Evolutionary conservation across 23 tunicate genomes (phyloP).

Genomic region (Halocynthia roretzi): DNA sequence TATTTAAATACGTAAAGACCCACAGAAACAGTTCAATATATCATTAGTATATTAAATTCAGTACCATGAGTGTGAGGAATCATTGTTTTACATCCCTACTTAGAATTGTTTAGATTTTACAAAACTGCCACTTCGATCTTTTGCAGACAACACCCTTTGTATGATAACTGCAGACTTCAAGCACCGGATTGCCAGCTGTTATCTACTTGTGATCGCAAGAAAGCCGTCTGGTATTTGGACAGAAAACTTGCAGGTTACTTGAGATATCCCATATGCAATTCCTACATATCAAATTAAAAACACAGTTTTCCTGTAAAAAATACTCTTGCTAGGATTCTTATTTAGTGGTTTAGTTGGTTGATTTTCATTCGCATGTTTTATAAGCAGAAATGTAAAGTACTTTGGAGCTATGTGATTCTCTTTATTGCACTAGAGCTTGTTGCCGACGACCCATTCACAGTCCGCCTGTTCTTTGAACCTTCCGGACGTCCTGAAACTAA

Average conservation of each 20-base stretch:
- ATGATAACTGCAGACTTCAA: slow-evolving; percentile 87
- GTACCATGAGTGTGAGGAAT: too few relatives aligned
- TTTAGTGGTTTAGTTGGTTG: background rate
- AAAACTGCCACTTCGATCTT: background rate
- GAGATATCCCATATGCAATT: too few relatives aligned
- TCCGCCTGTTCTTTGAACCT: slow-evolving; percentile 81
- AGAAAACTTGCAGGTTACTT: slow-evolving; percentile 63
- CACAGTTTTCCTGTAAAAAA: too few relatives aligned
- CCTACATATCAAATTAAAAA: too few relatives aligned
- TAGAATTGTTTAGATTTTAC: too few relatives aligned
- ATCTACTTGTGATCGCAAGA: slow-evolving; percentile 84
- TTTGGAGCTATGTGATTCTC: too few relatives aligned
- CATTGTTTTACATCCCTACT: too few relatives aligned
- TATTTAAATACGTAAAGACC: too few relatives aligned
- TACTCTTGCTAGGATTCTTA: too few relatives aligned
- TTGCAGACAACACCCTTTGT: slow-evolving; percentile 64
- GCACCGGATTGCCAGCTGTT: slow-evolving; percentile 90
- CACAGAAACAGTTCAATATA: too few relatives aligned
- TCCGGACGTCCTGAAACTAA: slow-evolving; percentile 60
- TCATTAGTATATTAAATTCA: too few relatives aligned
- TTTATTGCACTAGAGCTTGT: slow-evolving; percentile 32
- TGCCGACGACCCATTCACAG: slow-evolving; percentile 52
- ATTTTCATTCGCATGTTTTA: background rate
- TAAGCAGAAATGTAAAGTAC: too few relatives aligned
- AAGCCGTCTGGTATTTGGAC: slow-evolving; percentile 76